phyloP scores from a whole-genome alignment of 37 sponge, comb jelly and placozoan genomes.

The Hexactinellida sp. region DNA sequence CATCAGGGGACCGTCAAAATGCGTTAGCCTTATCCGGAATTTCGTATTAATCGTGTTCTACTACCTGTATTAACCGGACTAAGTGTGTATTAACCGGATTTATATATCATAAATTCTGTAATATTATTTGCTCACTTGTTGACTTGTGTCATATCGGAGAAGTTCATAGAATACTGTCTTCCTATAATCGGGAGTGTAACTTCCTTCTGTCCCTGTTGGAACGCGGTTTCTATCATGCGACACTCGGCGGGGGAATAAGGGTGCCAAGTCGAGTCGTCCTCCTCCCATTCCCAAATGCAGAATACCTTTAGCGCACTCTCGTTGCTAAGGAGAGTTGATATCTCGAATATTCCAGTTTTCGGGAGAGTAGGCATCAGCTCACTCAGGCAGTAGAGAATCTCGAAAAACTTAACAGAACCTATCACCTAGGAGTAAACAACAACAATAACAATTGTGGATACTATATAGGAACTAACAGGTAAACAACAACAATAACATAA shows the following conservation, averaged over 20 bases:
- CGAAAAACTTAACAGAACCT: neutral
- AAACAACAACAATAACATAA: no score
- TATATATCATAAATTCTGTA: no score
- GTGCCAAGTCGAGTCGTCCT: constrained; percentile 30
- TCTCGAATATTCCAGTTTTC: neutral
- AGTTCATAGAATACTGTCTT: constrained; percentile 51
- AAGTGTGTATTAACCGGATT: no score
- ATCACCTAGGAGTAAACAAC: neutral
- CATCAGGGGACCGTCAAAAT: no score
- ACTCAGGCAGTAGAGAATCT: constrained; percentile 3
- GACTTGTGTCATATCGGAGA: constrained; percentile 57
- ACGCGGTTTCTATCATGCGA: constrained; percentile 57
- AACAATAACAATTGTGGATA: neutral
- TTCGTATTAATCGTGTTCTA: no score
- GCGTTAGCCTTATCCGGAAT: no score
- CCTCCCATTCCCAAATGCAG: constrained; percentile 13
- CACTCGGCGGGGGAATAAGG: constrained; percentile 43
- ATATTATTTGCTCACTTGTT: neutral
- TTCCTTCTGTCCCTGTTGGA: constrained; percentile 52
- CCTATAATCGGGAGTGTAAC: constrained; percentile 50
- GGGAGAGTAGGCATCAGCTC: constrained; percentile 2
- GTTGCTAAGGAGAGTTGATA: neutral
- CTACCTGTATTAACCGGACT: no score
- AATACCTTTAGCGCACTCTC: neutral
- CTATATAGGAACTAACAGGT: neutral